Percentiles rank a stretch among this genome's conserved stretches.
Conservation (phyloP, 2,797 vertebrate species). For the Coregonus sp. region DNA sequence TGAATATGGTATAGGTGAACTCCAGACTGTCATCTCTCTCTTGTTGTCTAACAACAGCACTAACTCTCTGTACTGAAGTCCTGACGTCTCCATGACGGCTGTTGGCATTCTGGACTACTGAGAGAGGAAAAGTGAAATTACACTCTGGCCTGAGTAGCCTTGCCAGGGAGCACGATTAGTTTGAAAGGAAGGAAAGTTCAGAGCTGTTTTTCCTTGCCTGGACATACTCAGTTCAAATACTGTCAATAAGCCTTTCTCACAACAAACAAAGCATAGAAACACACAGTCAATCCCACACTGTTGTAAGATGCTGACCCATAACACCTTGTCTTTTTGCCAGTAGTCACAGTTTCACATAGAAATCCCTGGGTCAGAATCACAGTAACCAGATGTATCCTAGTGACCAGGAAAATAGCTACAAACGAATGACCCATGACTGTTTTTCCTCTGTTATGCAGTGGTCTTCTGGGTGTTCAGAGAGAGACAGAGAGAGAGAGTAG, state of each 20-base stretch:
- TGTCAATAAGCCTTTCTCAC: neutral
- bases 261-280: neutral
- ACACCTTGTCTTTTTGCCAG: neutral
- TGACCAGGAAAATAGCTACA: neutral
- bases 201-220: slow-evolving; percentile 60
- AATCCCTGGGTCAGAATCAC: neutral
- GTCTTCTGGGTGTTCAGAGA: neutral
- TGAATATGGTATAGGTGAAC: neutral
- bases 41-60: neutral
- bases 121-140: slow-evolving; percentile 46
- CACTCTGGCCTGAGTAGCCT: slow-evolving; percentile 25
- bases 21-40: neutral
- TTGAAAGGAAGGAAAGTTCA: slow-evolving; percentile 38
- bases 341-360: neutral
- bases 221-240: slow-evolving; percentile 35
- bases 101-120: slow-evolving; percentile 46
- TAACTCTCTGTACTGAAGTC: neutral
- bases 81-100: slow-evolving; percentile 1
- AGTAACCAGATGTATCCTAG: neutral
- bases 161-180: slow-evolving; percentile 48
- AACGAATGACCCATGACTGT: neutral
- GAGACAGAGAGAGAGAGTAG: neutral
- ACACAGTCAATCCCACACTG: neutral
- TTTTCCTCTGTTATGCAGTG: slow-evolving; percentile 44
- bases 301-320: too few relatives aligned